Evolutionary conservation across 1,140 invertebrate species (phyloP), one percentile per base, ranked within the genome.

Genomic region (Callitettix versicolor): DNA sequence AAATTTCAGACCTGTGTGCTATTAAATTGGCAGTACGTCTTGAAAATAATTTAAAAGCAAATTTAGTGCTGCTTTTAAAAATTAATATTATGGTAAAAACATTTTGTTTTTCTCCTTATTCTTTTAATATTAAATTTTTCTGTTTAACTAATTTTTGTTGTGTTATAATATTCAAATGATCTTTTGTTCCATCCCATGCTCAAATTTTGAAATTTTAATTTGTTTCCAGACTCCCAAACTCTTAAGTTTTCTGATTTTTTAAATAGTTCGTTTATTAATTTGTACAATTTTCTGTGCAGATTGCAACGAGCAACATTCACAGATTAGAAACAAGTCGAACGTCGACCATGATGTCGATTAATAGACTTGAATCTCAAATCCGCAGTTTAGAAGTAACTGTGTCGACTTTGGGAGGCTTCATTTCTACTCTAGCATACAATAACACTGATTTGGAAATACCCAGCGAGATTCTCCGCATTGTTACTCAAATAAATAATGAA

Each of bases 381-480:
- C 76, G 81, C 33, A 75, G 75, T 17, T 60, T 83, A 20, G 81
- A 84, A 63, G 73, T 81, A 0, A 82, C 80, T 0, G 75, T 85
- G 2, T 60, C 69, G 0, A 76, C 77, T 0, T 66, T 85, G 1
- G 81, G 79, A 1, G 71, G 72, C 1, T 85, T 80, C 55, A 72
- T 85, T 24, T 74, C 77, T 34, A 74, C 74, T 42, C 57, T 84
- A 46, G 71, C 75, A 1, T 80, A 83, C 30, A 71, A 69, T 3
- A 66, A 73, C 17, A 67, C 73, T 1, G 77, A 81, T 24, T 68
- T 83, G 12, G 80, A 83, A 55, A 73, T 84, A 41, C 80, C 81
- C 1, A 74, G 76, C 4, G 81, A 84, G 48, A 76, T 84, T 5
- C 67, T 80, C 14, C 68, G 81, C n/a, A 80, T 84, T 55, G 64